Evolutionary conservation across 1,140 invertebrate genomes (phyloP), one percentile per base, ranked within the genome.

Genomic region (Hesperophylax magnus): DNA sequence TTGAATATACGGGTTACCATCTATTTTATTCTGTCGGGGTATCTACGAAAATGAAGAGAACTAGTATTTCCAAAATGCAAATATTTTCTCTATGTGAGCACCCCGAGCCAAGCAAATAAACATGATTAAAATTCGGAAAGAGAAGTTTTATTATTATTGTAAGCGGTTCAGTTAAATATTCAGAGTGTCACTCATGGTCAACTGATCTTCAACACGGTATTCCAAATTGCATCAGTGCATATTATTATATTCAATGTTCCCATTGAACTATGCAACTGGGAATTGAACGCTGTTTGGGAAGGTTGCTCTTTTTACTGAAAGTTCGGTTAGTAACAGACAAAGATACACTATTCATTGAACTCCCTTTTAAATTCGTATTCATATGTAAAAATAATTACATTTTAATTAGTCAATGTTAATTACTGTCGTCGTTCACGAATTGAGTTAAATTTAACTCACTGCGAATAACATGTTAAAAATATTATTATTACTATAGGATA

Each of bases 111-210:
- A 18, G 77, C 69, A 77, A 78, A 82, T 77, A 80, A 82, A 82
- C 78, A 80, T 82, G 58, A 61, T 61, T 61, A 61, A 27, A 2
- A 61, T 61, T 61, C 58, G 58, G 24, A 78, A 79, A 80, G 60
- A 34, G 39, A 47, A 47, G 39, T 47, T 47, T 47, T 47, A 47
- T 47, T 65, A 34, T 61, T 80, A 80, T 77, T 72, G 77, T 67
- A 76, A 71, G 65, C 22, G 20, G 53, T 69, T 77, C 54, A 56
- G 52, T 81, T 56, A 81, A 79, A 79, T 77, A n/a, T 72, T 74
- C 77, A 27, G 56, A n/a, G 22, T 58, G 60, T 83, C 67, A 65
- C 78, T 78, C 60, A 81, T 77, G 82, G 82, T 83, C 82, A 83
- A 83, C 79, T 83, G 82, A 80, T 22, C 61, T 74, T 80, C 52